Evolutionary conservation across 2,888 invertebrate genomes (phyloP).

Genomic region (Imbricaverruca yamaguchii): DNA sequence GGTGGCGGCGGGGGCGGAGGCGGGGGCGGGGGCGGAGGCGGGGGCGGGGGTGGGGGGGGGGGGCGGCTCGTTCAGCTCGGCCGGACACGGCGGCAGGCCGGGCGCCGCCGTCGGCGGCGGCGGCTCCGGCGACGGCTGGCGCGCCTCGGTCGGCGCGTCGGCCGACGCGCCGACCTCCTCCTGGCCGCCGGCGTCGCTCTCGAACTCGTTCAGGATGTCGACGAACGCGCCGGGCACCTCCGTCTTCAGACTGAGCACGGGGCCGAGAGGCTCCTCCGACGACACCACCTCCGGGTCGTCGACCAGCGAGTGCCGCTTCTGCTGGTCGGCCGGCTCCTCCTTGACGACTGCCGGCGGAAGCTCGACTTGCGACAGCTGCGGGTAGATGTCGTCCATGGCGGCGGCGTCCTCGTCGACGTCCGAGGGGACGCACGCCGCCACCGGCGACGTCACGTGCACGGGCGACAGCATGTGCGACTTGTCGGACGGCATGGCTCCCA

Average conservation of each 20-base stretch:
- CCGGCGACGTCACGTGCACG: slow-evolving; percentile 7
- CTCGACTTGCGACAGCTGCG: neutral
- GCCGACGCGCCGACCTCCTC: neutral
- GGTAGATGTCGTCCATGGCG: neutral
- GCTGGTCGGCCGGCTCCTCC: neutral
- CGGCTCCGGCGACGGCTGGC: neutral
- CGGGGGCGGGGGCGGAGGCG: too few relatives aligned
- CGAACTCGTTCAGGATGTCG: slow-evolving; percentile 9
- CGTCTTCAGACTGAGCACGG: slow-evolving; percentile 9
- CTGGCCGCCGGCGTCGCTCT: slow-evolving; percentile 10
- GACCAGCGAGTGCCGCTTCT: neutral
- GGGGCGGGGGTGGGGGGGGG: too few relatives aligned
- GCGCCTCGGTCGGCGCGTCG: neutral
- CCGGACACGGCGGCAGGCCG: neutral
- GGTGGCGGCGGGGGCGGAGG: too few relatives aligned
- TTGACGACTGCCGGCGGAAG: neutral
- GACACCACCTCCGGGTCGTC: neutral
- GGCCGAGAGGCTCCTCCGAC: neutral
- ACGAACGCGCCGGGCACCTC: slow-evolving; percentile 20
- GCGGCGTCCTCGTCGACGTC: neutral
- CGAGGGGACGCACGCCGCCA: neutral
- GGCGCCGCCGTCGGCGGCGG: neutral
- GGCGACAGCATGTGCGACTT: slow-evolving; percentile 18
- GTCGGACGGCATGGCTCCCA: neutral
- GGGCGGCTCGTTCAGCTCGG: too few relatives aligned